Percentiles rank a stretch among this genome's conserved stretches.
These are phyloP conservation scores for Rousettus leschenaultii DNA, from an alignment of 2,113 vertebrate genomes.

Conservation along the genomic window DNA sequence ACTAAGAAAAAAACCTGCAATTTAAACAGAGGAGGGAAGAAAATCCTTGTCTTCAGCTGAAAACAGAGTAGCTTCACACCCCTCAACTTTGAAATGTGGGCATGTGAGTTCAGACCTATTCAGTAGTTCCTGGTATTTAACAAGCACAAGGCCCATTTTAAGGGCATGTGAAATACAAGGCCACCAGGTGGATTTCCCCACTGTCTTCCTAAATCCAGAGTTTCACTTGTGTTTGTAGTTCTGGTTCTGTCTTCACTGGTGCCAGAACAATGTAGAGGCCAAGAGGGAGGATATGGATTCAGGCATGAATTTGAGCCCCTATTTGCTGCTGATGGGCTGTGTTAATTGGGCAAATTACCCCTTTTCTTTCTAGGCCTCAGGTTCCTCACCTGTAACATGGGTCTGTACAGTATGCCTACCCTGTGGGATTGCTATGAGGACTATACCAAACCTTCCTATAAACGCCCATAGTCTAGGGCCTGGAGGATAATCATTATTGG, in stretches of 20 bases:
- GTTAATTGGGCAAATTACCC: neutral
- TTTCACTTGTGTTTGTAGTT: neutral
- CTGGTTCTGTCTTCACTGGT: neutral
- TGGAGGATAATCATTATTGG: neutral
- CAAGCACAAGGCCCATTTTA: neutral
- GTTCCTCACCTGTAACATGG: neutral
- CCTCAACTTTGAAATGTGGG: neutral
- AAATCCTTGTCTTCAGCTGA: neutral
- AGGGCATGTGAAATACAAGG: neutral
- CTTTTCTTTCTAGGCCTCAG: neutral
- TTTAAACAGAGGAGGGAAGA: slow-evolving; percentile 22
- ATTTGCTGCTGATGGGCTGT: neutral
- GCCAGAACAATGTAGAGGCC: neutral
- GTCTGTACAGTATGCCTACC: no score
- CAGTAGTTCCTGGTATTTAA: neutral
- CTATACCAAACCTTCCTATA: neutral
- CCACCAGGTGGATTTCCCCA: neutral
- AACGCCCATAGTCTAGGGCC: neutral
- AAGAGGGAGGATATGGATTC: neutral
- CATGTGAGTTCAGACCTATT: neutral
- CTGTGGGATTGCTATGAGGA: neutral
- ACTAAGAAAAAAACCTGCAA: slow-evolving; percentile 30
- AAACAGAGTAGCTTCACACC: neutral
- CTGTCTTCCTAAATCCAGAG: neutral
- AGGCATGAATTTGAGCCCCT: neutral